Conservation (phyloP, 2,888 invertebrate genomes). For the Anorthoa munda region DNA sequence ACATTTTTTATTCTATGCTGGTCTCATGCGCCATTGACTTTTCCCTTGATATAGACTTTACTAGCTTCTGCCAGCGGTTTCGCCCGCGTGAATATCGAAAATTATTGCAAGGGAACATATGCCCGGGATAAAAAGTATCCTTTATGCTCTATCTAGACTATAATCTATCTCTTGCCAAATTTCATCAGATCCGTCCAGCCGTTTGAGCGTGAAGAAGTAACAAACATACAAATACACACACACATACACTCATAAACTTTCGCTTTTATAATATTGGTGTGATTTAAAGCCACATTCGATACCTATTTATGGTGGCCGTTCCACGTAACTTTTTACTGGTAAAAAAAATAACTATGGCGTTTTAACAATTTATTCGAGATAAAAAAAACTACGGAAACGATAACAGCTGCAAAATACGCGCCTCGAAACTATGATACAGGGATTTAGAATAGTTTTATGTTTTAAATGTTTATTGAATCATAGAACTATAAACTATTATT, state of each 20-base stretch:
- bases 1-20: no score
- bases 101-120: no score
- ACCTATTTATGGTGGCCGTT: background rate
- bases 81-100: no score
- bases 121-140: no score
- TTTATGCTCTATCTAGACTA: no score
- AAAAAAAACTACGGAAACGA: constrained; percentile 19
- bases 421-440: constrained; percentile 13
- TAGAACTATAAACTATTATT: constrained; percentile 15
- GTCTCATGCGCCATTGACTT: background rate
- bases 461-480: constrained; percentile 28
- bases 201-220: no score
- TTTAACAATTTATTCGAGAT: constrained; percentile 26
- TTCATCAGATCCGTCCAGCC: no score
- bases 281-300: background rate
- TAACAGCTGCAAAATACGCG: constrained; percentile 41
- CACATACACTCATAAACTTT: no score
- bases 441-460: constrained; percentile 23
- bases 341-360: constrained; percentile 1
- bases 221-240: no score
- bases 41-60: background rate
- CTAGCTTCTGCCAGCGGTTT: no score
- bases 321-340: background rate
- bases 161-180: no score
- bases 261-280: no score